Conservation (phyloP, 2,888 invertebrate species). For the Ophion costatus region DNA sequence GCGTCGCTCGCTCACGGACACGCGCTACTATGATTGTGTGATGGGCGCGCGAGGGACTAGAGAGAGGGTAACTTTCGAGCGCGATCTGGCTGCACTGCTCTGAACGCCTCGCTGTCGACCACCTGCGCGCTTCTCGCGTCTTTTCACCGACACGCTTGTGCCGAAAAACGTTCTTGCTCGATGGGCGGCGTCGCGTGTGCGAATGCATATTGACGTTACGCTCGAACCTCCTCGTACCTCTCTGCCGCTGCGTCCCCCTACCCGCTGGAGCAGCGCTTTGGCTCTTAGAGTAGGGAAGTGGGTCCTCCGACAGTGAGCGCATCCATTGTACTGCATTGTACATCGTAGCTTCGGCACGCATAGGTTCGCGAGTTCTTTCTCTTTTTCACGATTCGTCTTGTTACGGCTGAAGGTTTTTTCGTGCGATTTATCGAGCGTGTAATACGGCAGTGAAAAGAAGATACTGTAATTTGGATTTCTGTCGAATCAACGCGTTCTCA, state of each 20-base stretch:
- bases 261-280: not conserved
- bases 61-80: too few species aligned
- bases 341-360: constrained; percentile 43
- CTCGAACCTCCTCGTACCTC: not conserved
- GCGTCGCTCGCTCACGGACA: too few species aligned
- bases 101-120: constrained; percentile 5
- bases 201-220: constrained; percentile 30
- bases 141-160: not conserved
- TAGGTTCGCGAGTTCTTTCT: constrained; percentile 29
- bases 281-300: constrained; percentile 11
- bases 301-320: constrained; percentile 42
- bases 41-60: too few species aligned
- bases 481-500: not conserved
- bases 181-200: too few species aligned
- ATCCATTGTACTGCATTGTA: constrained; percentile 50
- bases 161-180: not conserved
- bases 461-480: too few species aligned
- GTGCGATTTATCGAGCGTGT: not conserved
- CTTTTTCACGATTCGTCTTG: constrained; percentile 15
- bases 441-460: too few species aligned
- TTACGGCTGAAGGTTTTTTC: not conserved
- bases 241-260: not conserved
- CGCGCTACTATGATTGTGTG: too few species aligned
- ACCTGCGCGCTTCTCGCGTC: constrained; percentile 16
- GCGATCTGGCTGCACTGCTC: too few species aligned